Conservation (phyloP, 1,140 invertebrate genomes). For the Pogonus chalceus region DNA sequence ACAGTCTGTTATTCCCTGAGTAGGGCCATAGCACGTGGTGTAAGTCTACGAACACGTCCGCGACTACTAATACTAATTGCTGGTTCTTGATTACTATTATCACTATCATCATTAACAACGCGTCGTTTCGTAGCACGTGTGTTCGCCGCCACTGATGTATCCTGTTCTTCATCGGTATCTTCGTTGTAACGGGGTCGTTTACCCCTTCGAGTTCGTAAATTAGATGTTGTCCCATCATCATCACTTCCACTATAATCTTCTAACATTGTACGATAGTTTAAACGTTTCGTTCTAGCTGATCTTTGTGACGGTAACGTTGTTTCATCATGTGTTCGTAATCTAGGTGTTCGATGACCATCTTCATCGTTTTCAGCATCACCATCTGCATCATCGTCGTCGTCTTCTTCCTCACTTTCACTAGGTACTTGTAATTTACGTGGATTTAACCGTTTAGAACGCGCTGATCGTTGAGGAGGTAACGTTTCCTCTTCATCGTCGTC, state of each 20-base stretch:
- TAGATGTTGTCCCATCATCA: constrained; percentile 16
- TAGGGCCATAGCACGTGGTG: constrained; percentile 54
- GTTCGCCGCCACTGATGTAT: not conserved
- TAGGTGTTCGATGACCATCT: constrained; percentile 14
- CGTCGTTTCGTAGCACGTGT: constrained; percentile 14
- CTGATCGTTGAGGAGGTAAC: constrained; percentile 17
- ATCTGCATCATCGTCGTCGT: constrained; percentile 33
- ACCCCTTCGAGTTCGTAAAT: constrained; percentile 15
- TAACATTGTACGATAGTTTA: not conserved
- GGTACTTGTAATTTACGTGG: not conserved
- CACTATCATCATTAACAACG: constrained; percentile 28
- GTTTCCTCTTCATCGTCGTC: constrained; percentile 14
- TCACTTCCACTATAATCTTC: constrained; percentile 11
- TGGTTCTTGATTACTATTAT: constrained; percentile 29
- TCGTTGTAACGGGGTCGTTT: constrained; percentile 36
- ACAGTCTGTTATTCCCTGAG: not conserved
- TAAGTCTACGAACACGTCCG: constrained; percentile 72
- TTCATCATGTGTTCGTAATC: not conserved
- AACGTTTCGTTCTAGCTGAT: constrained; percentile 17
- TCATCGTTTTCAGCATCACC: constrained; percentile 28
- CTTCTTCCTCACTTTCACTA: constrained; percentile 23
- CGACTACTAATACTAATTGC: constrained; percentile 66
- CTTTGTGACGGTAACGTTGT: constrained; percentile 3
- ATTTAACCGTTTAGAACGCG: not conserved
- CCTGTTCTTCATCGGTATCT: constrained; percentile 29